Conservation (phyloP, 2,113 vertebrate species). For the Redunca redunca region DNA sequence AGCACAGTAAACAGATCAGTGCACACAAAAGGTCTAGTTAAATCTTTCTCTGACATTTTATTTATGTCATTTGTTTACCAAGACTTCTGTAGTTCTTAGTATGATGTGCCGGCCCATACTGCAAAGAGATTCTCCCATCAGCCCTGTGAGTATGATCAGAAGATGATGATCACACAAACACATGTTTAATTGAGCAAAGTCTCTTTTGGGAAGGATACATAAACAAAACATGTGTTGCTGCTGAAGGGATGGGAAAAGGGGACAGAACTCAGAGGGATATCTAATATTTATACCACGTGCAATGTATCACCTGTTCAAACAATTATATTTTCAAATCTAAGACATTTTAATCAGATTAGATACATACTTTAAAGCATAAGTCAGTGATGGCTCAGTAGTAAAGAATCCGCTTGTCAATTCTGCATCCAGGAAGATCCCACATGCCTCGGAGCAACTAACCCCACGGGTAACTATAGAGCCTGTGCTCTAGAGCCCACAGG, state of each 20-base stretch:
- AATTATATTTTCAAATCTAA: background rate
- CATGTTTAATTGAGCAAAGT: background rate
- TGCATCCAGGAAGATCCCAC: background rate
- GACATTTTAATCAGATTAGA: background rate
- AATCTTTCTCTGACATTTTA: background rate
- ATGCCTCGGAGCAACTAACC: background rate
- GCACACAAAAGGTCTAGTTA: background rate
- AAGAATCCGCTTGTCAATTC: background rate
- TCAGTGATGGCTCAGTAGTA: background rate
- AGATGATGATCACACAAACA: background rate
- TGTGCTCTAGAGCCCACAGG: background rate
- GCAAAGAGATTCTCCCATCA: background rate
- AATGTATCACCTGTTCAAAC: background rate
- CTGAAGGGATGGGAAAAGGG: background rate
- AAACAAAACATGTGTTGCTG: background rate
- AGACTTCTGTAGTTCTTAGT: background rate
- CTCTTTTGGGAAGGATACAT: background rate
- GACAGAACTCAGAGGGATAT: background rate
- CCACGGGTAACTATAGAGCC: fast-evolving
- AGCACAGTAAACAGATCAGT: background rate
- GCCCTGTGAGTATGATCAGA: background rate
- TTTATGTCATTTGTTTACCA: background rate
- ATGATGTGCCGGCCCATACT: background rate
- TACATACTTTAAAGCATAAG: background rate
- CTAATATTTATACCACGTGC: background rate